Evolutionary conservation across 2,888 invertebrate genomes (phyloP).

Genomic region (Platycheirus albimanus): DNA sequence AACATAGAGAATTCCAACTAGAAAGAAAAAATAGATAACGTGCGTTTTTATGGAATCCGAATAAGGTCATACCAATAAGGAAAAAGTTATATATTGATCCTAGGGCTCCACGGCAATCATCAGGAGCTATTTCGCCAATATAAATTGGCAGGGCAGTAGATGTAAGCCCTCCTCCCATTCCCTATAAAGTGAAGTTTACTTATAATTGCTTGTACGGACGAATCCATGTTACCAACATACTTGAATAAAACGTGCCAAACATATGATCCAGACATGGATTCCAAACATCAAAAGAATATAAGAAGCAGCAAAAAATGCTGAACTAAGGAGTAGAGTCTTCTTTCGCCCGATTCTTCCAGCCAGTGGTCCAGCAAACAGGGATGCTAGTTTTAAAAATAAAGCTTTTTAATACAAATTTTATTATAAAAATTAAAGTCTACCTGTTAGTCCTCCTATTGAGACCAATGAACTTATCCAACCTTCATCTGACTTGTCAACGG

Average conservation of each 20-base stretch:
- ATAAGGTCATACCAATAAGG: conserved; percentile 83
- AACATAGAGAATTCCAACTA: conserved; percentile 86
- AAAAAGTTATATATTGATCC: conserved; percentile 91
- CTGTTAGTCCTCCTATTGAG: conserved; percentile 87
- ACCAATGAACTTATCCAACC: conserved; percentile 90
- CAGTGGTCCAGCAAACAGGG: conserved; percentile 87
- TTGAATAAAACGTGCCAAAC: conserved; percentile 82
- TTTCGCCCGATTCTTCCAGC: conserved; percentile 88
- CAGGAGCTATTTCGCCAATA: conserved; percentile 92
- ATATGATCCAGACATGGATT: conserved; percentile 85
- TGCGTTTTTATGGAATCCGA: conserved; percentile 25
- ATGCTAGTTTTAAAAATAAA: conserved; percentile 83
- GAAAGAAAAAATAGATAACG: not conserved
- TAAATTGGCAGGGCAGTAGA: conserved; percentile 92
- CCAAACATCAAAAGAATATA: conserved; percentile 87
- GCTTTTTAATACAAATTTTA: not conserved
- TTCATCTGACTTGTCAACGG: conserved; percentile 84
- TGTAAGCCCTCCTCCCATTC: conserved; percentile 87
- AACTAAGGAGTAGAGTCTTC: conserved; percentile 86
- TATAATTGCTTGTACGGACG: too few species aligned
- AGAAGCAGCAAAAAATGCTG: conserved; percentile 87
- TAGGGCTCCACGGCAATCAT: conserved; percentile 90
- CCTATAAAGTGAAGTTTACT: conserved; percentile 78
- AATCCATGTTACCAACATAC: conserved; percentile 28
- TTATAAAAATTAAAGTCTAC: conserved; percentile 83